phyloP scores from a whole-genome alignment of 1,140 invertebrate genomes.

The Babylonia areolata region DNA sequence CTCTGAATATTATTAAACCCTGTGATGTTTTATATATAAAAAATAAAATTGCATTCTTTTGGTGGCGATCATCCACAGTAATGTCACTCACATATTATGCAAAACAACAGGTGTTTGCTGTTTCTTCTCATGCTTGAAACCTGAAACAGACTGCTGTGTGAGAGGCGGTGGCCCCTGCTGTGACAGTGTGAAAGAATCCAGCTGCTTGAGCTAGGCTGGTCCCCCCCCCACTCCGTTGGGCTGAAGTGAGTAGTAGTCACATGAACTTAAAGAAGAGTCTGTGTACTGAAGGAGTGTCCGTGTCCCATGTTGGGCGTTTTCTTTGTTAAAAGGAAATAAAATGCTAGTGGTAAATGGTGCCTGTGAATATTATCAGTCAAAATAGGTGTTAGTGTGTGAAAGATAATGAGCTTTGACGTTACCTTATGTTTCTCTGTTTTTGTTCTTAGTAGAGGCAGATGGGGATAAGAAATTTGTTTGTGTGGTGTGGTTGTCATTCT shows the following conservation, averaged over 20 bases:
- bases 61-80: neutral
- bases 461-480: neutral
- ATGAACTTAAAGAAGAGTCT: neutral
- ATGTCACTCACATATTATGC: conserved; percentile 14
- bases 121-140: neutral
- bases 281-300: neutral
- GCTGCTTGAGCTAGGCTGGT: neutral
- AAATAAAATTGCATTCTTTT: neutral
- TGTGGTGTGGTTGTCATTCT: neutral
- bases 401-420: neutral
- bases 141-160: neutral
- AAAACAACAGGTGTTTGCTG: neutral
- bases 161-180: neutral
- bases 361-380: neutral
- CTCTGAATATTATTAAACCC: neutral
- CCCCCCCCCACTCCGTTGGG: too few species aligned
- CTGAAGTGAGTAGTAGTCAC: neutral
- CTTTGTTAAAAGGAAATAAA: too few species aligned
- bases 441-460: neutral
- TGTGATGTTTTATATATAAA: conserved; percentile 8
- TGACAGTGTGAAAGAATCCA: neutral
- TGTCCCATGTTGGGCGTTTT: neutral
- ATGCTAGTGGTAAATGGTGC: neutral
- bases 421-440: neutral
- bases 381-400: neutral